Evolutionary conservation across 2,888 invertebrate species (phyloP).

Genomic region (Heliconius sara): DNA sequence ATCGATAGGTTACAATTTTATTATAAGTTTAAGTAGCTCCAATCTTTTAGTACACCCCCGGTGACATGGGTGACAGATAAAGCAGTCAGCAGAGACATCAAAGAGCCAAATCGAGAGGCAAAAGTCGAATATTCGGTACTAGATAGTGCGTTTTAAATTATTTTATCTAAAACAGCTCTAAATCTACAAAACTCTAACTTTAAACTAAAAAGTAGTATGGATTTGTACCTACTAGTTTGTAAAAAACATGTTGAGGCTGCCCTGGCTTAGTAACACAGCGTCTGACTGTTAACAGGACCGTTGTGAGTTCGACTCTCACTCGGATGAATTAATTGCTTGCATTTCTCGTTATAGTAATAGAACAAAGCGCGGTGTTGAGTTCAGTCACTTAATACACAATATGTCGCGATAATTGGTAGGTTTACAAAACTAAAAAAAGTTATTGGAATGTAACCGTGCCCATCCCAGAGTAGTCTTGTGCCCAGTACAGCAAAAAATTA

Average conservation of each 20-base stretch:
- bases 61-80: constrained; percentile 62
- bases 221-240: too few relatives aligned
- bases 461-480: too few relatives aligned
- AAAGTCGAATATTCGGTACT: constrained; percentile 42
- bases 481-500: too few relatives aligned
- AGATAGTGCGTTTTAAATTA: not conserved
- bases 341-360: too few relatives aligned
- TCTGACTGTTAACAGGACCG: too few relatives aligned
- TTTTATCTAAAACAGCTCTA: not conserved
- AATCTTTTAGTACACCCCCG: constrained; percentile 45
- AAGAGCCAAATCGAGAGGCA: constrained; percentile 58
- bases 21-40: not conserved
- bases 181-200: not conserved
- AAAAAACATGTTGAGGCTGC: too few relatives aligned
- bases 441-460: too few relatives aligned
- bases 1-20: not conserved
- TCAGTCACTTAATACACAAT: not conserved
- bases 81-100: constrained; percentile 64
- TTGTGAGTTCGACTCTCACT: too few relatives aligned
- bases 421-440: too few relatives aligned
- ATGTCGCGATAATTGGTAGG: not conserved
- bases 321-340: too few relatives aligned
- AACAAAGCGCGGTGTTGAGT: not conserved
- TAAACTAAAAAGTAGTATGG: too few relatives aligned
- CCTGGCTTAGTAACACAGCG: too few relatives aligned